Conservation (phyloP, 53 echinoderm and acorn worm genomes). For the Holothuria leucospilota region DNA sequence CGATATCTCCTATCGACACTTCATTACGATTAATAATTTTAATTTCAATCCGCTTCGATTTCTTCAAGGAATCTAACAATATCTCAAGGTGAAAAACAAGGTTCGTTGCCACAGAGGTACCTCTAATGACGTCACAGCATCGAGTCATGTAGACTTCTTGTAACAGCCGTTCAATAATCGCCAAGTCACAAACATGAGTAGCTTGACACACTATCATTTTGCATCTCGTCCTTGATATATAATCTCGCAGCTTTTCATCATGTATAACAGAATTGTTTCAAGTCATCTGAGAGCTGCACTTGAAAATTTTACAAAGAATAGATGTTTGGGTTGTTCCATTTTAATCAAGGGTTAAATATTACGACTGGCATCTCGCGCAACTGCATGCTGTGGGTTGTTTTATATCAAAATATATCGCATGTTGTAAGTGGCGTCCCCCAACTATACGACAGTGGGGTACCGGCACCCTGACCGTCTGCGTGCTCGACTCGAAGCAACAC, state of each 20-base stretch:
- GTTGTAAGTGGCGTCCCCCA: not conserved
- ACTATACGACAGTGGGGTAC: not conserved
- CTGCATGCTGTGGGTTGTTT: slow-evolving; percentile 4
- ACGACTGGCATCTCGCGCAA: not conserved
- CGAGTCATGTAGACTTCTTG: slow-evolving; percentile 15
- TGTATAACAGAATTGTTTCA: no score
- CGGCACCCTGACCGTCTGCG: not conserved
- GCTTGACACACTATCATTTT: no score
- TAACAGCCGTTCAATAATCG: slow-evolving; percentile 19
- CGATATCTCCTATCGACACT: slow-evolving; percentile 22
- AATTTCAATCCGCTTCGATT: slow-evolving; percentile 38
- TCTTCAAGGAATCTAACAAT: slow-evolving; percentile 2
- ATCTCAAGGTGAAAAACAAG: slow-evolving; percentile 41
- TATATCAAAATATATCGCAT: not conserved
- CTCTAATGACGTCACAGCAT: slow-evolving; percentile 33
- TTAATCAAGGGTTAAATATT: not conserved
- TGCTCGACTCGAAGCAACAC: slow-evolving; percentile 10
- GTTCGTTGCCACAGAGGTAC: slow-evolving; percentile 33
- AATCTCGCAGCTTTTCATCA: no score
- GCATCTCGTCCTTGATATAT: no score
- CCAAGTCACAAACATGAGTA: no score
- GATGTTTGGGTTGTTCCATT: not conserved
- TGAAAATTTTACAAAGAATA: no score
- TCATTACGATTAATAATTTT: slow-evolving; percentile 40
- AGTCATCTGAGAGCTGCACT: no score